A percentile compares a stretch with the other conserved stretches of the same genome.
phyloP scores from a whole-genome alignment of 2,888 invertebrate genomes.

The Drosophila eohydei region DNA sequence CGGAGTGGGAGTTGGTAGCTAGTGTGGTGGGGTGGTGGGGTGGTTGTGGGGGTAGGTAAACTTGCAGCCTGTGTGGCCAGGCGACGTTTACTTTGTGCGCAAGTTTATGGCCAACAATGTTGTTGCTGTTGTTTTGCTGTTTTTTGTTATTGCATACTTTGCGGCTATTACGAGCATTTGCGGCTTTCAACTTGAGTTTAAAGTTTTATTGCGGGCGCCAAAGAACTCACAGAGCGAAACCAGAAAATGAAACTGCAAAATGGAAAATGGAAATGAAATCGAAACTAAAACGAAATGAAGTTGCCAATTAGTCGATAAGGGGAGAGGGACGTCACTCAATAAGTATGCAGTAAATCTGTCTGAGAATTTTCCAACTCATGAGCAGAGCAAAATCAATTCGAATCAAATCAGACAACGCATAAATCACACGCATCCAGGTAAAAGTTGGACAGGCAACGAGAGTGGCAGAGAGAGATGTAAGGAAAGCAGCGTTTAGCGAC shows the following conservation, averaged over 20 bases:
- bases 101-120: conserved; percentile 43
- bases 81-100: conserved; percentile 43
- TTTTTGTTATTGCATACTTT: conserved; percentile 68
- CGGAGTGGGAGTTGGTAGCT: not conserved
- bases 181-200: conserved; percentile 41
- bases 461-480: not conserved
- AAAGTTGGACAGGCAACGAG: conserved; percentile 27
- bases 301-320: conserved; percentile 41
- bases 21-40: conserved; percentile 16
- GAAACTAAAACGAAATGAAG: conserved; percentile 27
- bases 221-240: conserved; percentile 19
- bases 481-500: conserved; percentile 57
- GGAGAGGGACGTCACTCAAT: not conserved
- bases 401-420: conserved; percentile 62
- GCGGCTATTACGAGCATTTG: conserved; percentile 65
- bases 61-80: conserved; percentile 36
- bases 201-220: conserved; percentile 65
- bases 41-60: not conserved
- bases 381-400: conserved; percentile 63
- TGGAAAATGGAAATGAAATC: conserved; percentile 10
- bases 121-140: not conserved
- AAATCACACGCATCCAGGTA: conserved; percentile 60
- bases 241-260: conserved; percentile 3
- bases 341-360: conserved; percentile 45
- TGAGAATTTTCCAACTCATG: conserved; percentile 57